Percentiles rank a stretch among this genome's conserved stretches.
Evolutionary conservation across 2,888 invertebrate species (phyloP).

Genomic region (Synergus itoensis): DNA sequence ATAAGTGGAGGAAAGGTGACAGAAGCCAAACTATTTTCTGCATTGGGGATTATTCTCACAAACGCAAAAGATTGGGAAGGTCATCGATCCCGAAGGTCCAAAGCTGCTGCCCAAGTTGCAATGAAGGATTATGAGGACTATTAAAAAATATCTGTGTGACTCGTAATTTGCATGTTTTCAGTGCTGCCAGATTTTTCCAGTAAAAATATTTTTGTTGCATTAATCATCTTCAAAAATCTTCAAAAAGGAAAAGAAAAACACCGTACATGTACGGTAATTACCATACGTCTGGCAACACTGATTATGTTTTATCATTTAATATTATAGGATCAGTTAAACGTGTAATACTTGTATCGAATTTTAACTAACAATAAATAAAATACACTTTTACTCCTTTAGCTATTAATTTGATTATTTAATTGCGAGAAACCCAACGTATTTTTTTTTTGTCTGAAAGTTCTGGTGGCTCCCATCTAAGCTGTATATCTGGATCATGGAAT

Average conservation of each 20-base stretch:
- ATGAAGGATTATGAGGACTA: constrained; percentile 25
- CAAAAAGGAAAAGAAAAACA: no score
- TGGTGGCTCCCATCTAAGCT: neutral
- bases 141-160: neutral
- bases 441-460: neutral
- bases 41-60: constrained; percentile 30
- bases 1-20: constrained; percentile 38
- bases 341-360: neutral
- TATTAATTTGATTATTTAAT: neutral
- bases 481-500: no score
- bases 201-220: no score
- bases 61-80: constrained; percentile 39
- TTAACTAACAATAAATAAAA: neutral
- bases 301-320: neutral
- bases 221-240: no score
- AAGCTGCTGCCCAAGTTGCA: constrained; percentile 21
- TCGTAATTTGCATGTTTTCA: neutral
- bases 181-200: no score
- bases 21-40: constrained; percentile 24
- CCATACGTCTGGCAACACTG: no score
- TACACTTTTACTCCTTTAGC: neutral
- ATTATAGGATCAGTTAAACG: neutral
- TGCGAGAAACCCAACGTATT: neutral
- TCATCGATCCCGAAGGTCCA: constrained; percentile 26
- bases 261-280: no score